These are phyloP conservation scores for Arrhamphus sclerolepis DNA, from an alignment of 2,797 vertebrate species.

Conservation along the genomic window DNA sequence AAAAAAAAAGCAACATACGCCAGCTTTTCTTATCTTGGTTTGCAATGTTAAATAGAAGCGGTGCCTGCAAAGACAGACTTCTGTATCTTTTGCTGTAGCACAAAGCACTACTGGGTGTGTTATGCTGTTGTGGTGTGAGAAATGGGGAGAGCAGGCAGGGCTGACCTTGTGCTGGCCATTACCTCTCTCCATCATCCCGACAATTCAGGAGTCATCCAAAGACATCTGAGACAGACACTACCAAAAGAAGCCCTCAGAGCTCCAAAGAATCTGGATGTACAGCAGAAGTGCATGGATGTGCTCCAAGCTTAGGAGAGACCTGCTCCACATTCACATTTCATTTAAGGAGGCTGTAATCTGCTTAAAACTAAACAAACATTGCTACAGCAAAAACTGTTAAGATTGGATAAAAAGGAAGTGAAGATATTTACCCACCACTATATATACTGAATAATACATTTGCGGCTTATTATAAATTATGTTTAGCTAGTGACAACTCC, in stretches of 20 bases:
- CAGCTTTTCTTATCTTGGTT: not conserved
- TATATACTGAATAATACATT: no score
- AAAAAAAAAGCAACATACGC: constrained; percentile 1
- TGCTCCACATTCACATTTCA: constrained; percentile 22
- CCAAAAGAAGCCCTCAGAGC: constrained; percentile 30
- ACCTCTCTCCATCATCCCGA: constrained; percentile 60
- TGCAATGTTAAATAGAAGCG: constrained; percentile 1
- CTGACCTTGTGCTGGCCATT: constrained; percentile 62
- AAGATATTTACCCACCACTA: no score
- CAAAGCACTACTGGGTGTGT: constrained; percentile 10
- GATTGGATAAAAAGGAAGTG: no score
- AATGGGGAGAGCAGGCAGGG: constrained; percentile 38
- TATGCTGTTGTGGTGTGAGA: constrained; percentile 38
- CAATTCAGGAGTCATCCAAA: constrained; percentile 50
- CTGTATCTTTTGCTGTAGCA: not conserved
- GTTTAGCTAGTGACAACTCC: no score
- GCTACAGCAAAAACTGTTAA: not conserved
- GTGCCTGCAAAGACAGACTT: not conserved
- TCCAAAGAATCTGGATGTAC: constrained; percentile 37
- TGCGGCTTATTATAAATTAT: no score
- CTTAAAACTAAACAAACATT: constrained; percentile 22
- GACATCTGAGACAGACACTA: constrained; percentile 39
- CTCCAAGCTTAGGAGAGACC: constrained; percentile 1
- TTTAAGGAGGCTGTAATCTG: constrained; percentile 4
- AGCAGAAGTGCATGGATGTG: constrained; percentile 43